phyloP scores from a whole-genome alignment of 2,888 invertebrate genomes.

The Ellobium chinense region DNA sequence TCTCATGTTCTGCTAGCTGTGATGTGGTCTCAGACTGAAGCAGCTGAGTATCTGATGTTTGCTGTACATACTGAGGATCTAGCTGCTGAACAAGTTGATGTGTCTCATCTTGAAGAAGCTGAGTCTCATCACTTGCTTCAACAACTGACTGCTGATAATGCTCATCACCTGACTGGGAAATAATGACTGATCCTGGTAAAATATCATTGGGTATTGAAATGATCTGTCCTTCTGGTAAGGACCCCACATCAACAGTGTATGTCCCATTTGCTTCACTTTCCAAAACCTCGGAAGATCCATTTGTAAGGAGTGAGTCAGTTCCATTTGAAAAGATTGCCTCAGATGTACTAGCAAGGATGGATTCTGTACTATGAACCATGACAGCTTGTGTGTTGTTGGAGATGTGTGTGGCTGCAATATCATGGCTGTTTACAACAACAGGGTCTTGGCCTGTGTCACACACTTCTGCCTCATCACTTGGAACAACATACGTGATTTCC shows the following conservation, averaged over 20 bases:
- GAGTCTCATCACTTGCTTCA: neutral
- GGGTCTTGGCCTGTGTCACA: slow-evolving; percentile 43
- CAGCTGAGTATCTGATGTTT: neutral
- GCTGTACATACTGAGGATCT: slow-evolving; percentile 20
- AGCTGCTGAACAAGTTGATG: slow-evolving; percentile 14
- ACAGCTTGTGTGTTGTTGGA: neutral
- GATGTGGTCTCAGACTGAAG: slow-evolving; percentile 12
- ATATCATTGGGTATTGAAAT: slow-evolving; percentile 40
- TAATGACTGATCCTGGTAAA: slow-evolving; percentile 28
- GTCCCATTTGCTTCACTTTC: slow-evolving; percentile 4
- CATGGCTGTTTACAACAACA: neutral
- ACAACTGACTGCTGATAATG: slow-evolving; percentile 30
- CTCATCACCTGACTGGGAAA: slow-evolving; percentile 22
- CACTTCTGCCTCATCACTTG: slow-evolving; percentile 21
- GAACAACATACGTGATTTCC: slow-evolving; percentile 12
- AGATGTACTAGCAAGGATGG: slow-evolving; percentile 9
- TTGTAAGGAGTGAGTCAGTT: slow-evolving; percentile 4
- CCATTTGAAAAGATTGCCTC: slow-evolving; percentile 40
- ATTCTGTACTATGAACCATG: slow-evolving; percentile 7
- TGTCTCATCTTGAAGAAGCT: slow-evolving; percentile 30
- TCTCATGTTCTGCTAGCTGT: slow-evolving; percentile 3
- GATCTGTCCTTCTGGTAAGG: slow-evolving; percentile 35
- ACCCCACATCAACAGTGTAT: slow-evolving; percentile 30
- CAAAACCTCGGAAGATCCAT: slow-evolving; percentile 28
- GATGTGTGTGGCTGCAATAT: neutral